Base-by-base conservation (phyloP, 2,888 invertebrate species). In the Pandemis cinnamomeana region DNA sequence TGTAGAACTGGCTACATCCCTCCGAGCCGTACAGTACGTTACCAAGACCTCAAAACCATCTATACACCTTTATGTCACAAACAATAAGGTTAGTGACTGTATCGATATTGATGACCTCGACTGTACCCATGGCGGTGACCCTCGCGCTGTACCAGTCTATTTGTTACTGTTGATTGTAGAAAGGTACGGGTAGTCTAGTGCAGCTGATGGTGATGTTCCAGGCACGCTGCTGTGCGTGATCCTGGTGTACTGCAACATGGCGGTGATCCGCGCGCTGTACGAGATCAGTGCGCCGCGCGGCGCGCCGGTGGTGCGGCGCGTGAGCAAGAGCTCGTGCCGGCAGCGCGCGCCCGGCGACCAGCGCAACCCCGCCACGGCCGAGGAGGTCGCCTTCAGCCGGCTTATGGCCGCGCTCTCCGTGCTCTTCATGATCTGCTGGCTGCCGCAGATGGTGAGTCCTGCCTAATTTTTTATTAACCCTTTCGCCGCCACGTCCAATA, bases 341-440 rank as follows among this genome's bases (percentile, higher is more conserved):
- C 87, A 85, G 79, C 75, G 79, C 62, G 80, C 78, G 72, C 62
- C 78, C 84, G 76, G 90, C 90, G 77, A 95, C 75, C 71, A 79
- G 42, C 76, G 91, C 86, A 93, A 93, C 83, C 90, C 95, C 36
- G 95, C 96, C 78, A 97, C 98, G 0, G 95, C 96, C 0, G 98
- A 98, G 86, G 98, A 98, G 89, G 95, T 97, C 68, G 97, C 97
- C 76, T 98, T 98, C 89, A 97, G 97, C 80, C 95, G 96, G 81
- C 95, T 98, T 61, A 98, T 98, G 98, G 96, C 97, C 1, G 95
- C 96, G 68, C 95, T 98, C 60, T 97, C 98, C 78, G 95, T 97
- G 78, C 96, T 97, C 44, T 98, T 98, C 87, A 96, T 98, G 83
- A 91, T 96, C 61, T 98, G 97, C 90, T 98, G 98, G 98, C 95